Conservation (phyloP, 2,888 invertebrate species). For the Dilophus febrilis region DNA sequence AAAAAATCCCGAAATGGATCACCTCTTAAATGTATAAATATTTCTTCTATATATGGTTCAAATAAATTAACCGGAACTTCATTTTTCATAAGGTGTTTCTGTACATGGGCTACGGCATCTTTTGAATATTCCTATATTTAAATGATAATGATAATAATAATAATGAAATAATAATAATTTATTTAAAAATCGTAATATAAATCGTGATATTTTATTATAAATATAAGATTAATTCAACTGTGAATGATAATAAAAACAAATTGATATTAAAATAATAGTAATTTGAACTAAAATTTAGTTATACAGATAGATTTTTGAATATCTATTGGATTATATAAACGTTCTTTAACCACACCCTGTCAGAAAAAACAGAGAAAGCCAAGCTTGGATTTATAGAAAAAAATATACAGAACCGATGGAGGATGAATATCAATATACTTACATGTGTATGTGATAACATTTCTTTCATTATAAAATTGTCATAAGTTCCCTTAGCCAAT, state of each 20-base stretch:
- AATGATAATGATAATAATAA: conserved; percentile 4
- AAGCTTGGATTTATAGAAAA: no score
- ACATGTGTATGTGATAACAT: conserved; percentile 96
- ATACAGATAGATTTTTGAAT: no score
- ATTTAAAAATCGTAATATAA: no score
- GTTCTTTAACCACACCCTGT: no score
- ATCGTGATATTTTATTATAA: not conserved
- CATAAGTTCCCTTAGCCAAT: conserved; percentile 93
- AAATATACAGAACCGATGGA: not conserved
- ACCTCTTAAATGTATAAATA: conserved; percentile 91
- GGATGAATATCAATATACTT: conserved; percentile 33
- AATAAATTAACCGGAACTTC: conserved; percentile 95
- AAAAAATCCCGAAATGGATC: conserved; percentile 96
- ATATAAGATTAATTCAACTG: not conserved
- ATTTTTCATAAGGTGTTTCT: conserved; percentile 92
- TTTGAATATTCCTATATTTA: conserved; percentile 88
- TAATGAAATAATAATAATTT: no score
- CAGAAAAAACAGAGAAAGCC: no score
- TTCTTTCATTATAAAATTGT: conserved; percentile 99
- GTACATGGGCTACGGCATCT: conserved; percentile 93
- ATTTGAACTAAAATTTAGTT: not conserved
- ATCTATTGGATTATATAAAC: no score
- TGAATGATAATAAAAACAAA: not conserved
- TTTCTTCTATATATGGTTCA: conserved; percentile 99
- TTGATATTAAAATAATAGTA: not conserved